Evolutionary conservation across 92 coral and sea anemone genomes (phyloP).

Genomic region (Hydrozoanthus gracilis): DNA sequence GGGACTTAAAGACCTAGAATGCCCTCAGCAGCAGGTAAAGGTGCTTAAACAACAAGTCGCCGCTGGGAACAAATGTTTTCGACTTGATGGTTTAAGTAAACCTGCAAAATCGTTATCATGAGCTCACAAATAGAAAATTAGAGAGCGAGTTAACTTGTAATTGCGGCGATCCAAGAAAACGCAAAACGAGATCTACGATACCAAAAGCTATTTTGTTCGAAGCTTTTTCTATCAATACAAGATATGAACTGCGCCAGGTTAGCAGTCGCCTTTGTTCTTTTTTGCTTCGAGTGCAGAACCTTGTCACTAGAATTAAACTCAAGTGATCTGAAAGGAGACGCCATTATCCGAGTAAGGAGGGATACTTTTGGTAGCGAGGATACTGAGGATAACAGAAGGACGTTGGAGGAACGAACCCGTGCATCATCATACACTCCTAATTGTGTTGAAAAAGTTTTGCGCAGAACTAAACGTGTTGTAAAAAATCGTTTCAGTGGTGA

Average conservation of each 20-base stretch:
- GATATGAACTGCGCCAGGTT: not conserved
- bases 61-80: constrained; percentile 6
- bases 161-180: not conserved
- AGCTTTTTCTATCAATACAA: not conserved
- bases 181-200: too few species aligned
- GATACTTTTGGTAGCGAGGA: not conserved
- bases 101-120: not conserved
- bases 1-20: not conserved
- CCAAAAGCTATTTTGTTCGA: too few species aligned
- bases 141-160: not conserved
- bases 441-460: not conserved
- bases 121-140: constrained; percentile 15
- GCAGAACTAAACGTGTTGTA: not conserved
- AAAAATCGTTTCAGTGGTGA: not conserved
- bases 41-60: not conserved
- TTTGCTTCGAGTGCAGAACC: not conserved
- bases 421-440: not conserved
- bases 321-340: not conserved
- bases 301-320: not conserved
- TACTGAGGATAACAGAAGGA: too few species aligned
- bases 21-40: not conserved
- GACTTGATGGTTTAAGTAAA: not conserved
- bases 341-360: constrained; percentile 4
- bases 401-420: too few species aligned
- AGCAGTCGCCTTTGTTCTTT: not conserved